Evolutionary conservation across 2,888 invertebrate genomes (phyloP).

Genomic region (Branchipolynoe longqiensis): DNA sequence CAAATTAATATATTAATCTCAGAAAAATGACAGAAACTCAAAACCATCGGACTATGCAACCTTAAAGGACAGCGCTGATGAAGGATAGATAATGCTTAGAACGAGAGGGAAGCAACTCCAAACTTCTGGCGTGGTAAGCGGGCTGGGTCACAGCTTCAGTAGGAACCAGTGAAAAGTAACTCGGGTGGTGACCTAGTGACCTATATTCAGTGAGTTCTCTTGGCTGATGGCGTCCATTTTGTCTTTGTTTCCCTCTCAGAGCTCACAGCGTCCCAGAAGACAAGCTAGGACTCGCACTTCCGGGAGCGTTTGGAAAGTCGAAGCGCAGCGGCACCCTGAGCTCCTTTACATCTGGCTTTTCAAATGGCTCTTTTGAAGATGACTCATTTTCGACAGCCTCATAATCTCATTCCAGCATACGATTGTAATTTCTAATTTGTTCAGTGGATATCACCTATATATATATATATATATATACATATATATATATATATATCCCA

Average conservation of each 20-base stretch:
- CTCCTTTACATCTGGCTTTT: constrained; percentile 13
- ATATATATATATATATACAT: too few species aligned
- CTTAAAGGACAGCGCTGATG: too few species aligned
- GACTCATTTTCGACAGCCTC: constrained; percentile 2
- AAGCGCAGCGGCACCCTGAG: not conserved
- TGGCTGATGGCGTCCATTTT: not conserved
- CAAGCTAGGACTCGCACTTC: constrained; percentile 29
- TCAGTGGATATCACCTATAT: too few species aligned
- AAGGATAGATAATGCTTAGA: too few species aligned
- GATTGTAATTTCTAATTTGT: too few species aligned
- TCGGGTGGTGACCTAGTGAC: too few species aligned
- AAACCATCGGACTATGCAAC: too few species aligned
- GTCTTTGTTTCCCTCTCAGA: not conserved
- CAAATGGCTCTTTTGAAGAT: constrained; percentile 11
- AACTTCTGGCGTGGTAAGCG: not conserved
- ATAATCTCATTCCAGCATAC: too few species aligned
- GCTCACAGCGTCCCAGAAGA: not conserved
- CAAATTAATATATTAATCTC: too few species aligned
- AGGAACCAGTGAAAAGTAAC: not conserved
- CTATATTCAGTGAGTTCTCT: not conserved
- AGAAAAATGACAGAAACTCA: too few species aligned
- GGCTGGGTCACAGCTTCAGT: not conserved
- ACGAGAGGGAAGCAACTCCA: too few species aligned
- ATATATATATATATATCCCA: too few species aligned
- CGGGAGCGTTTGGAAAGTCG: constrained; percentile 6